Percentiles rank a stretch among this genome's conserved stretches.
phyloP scores from a whole-genome alignment of 2,888 invertebrate species.

The Polyommatus iphigenia region DNA sequence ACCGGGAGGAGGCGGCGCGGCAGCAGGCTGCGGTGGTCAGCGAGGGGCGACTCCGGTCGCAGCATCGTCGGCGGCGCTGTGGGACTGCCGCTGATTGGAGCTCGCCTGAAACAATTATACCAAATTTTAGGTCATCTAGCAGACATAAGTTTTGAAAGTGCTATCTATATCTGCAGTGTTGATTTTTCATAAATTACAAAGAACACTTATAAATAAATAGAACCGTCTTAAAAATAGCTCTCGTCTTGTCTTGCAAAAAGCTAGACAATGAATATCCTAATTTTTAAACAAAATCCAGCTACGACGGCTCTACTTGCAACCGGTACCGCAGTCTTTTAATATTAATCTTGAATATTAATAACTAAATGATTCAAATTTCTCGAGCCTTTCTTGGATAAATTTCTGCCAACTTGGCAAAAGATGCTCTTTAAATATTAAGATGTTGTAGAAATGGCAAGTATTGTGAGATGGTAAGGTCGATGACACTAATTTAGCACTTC shows the following conservation, averaged over 20 bases:
- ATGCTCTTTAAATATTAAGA: background rate
- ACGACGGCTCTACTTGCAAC: background rate
- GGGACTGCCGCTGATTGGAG: conserved; percentile 58
- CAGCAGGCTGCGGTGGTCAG: conserved; percentile 76
- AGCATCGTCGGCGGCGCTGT: conserved; percentile 69
- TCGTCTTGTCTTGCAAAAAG: background rate
- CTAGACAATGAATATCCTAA: background rate
- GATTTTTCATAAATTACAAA: too few species aligned
- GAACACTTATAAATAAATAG: too few species aligned
- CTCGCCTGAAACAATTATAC: conserved; percentile 57
- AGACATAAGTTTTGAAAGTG: too few species aligned
- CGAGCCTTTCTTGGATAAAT: background rate
- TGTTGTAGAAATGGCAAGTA: background rate
- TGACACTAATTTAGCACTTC: background rate
- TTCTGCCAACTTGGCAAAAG: background rate
- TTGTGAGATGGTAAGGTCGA: background rate
- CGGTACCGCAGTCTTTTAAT: background rate
- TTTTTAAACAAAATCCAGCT: background rate
- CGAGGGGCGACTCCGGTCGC: conserved; percentile 77
- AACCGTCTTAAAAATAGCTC: too few species aligned
- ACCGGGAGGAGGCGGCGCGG: conserved; percentile 71
- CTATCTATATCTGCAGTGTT: too few species aligned
- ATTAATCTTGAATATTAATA: conserved; percentile 11
- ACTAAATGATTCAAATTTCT: conserved; percentile 11
- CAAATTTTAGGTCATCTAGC: too few species aligned